These are phyloP conservation scores for Lepidotrigona ventralis DNA, from an alignment of 1,140 invertebrate genomes.

Conservation along the genomic window DNA sequence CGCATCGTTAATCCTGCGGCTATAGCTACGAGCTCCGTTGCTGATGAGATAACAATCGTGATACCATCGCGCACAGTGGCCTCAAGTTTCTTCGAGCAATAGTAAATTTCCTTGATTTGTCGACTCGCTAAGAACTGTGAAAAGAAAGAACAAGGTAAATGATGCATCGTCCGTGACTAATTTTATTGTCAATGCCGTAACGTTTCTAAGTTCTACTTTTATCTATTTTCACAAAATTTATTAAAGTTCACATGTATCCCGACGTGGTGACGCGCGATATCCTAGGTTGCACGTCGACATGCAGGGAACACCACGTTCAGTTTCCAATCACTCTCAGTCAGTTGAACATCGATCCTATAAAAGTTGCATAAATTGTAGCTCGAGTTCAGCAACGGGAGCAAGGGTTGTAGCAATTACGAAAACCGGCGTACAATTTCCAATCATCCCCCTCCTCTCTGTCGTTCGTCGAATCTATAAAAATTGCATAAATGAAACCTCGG, in stretches of 20 bases:
- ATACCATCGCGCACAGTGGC: not conserved
- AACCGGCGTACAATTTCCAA: slow-evolving; percentile 15
- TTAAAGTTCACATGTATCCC: not conserved
- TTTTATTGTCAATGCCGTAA: no score
- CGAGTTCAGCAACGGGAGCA: not conserved
- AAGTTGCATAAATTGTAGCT: not conserved
- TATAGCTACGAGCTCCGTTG: not conserved
- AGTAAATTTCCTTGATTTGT: no score
- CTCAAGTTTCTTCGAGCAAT: no score
- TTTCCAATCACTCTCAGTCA: not conserved
- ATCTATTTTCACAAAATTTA: no score
- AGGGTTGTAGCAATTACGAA: slow-evolving; percentile 6
- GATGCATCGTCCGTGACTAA: no score
- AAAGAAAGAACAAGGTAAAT: no score
- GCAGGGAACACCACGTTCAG: not conserved
- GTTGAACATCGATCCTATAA: slow-evolving; percentile 12
- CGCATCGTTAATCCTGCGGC: slow-evolving; percentile 37
- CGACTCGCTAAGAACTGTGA: no score
- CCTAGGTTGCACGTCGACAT: not conserved
- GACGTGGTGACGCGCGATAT: not conserved
- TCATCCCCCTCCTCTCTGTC: not conserved
- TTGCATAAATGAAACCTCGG: not conserved
- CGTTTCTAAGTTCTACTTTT: no score
- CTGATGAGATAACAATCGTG: not conserved
- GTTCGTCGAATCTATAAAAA: not conserved